These are phyloP conservation scores for Halcyon malimbica DNA, from an alignment of 2,113 vertebrate species.

Conservation along the genomic window DNA sequence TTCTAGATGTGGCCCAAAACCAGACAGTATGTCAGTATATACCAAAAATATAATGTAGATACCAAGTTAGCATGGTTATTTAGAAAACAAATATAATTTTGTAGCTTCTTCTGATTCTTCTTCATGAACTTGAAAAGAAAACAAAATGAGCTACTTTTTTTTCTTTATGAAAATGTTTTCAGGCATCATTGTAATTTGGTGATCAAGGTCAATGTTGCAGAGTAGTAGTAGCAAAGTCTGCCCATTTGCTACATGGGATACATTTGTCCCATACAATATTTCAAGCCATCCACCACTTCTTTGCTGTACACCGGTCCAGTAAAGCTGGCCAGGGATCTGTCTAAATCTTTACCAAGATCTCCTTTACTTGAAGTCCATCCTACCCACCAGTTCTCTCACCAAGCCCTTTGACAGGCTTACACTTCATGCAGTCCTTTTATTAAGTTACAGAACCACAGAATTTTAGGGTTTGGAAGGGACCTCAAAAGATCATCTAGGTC, in stretches of 20 bases:
- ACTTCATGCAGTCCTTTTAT: not conserved
- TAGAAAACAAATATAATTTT: not conserved
- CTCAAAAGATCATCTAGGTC: no score
- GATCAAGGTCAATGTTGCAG: not conserved
- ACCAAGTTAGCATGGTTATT: not conserved
- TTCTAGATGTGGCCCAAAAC: not conserved
- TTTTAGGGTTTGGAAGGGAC: no score
- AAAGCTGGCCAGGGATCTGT: not conserved
- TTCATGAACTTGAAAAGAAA: not conserved
- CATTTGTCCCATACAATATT: not conserved
- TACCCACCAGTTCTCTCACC: not conserved
- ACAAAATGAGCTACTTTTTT: fast-evolving
- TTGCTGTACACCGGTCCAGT: not conserved
- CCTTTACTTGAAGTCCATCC: not conserved
- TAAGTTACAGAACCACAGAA: no score
- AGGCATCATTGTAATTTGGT: not conserved
- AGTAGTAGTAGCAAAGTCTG: not conserved
- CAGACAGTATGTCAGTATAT: not conserved
- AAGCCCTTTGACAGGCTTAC: not conserved
- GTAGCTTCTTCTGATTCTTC: not conserved
- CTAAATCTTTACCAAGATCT: not conserved
- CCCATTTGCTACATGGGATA: not conserved
- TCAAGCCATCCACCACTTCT: not conserved
- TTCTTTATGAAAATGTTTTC: not conserved
- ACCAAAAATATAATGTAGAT: not conserved